Base-by-base conservation (phyloP, 2,113 vertebrate genomes). In the Scalopus aquaticus region DNA sequence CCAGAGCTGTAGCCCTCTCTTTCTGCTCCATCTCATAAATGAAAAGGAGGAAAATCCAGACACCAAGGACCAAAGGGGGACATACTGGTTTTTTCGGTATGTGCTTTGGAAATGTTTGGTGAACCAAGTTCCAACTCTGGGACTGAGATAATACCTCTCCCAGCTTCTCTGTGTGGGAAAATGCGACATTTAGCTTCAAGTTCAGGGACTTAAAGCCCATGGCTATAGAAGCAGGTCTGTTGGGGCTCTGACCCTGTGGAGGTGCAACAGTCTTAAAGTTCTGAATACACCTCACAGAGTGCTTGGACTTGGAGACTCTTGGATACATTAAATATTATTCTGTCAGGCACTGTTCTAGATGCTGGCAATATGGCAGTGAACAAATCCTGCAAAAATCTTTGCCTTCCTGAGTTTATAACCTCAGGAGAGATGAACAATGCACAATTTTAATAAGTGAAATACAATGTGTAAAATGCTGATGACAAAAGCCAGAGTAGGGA, bases 31-130 rank as follows among this genome's bases (percentile, higher is more conserved):
- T 72, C 89, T 87, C 37, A 72, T 9, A 58, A 35, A 77, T 56
- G 51, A 76, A 65, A 54, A 88, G 32, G 44, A 83, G 77, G 22
- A 78, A 73, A 88, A 79, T 84, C 58, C 73, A 73, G 39, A 94
- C 46, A 82, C 17, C 19, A 28, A 83, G 90, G 28, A 60, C n/a
- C 30, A 17, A 5, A 26, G 12, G 78, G 42, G 39, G 28, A 58
- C 37, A 80, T 9, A 60, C 5, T 46, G 28, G n/a, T 49, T 39
- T 69, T 24, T 6, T 77, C 79, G n/a, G n/a, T n/a, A n/a, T n/a
- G 88, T 58, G 56, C n/a, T 58, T 92, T 26, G 44, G 10, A 79
- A 20, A 70, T 2, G 11, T 51, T n/a, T 56, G 16, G 58, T 46
- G 30, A n/a, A 19, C 24, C 46, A 74, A 69, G 42, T 94, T 74